A percentile compares a stretch with the other conserved stretches of the same genome.
These are phyloP conservation scores for Sakesphorus luctuosus DNA, from an alignment of 2,113 vertebrate genomes.

Conservation along the genomic window DNA sequence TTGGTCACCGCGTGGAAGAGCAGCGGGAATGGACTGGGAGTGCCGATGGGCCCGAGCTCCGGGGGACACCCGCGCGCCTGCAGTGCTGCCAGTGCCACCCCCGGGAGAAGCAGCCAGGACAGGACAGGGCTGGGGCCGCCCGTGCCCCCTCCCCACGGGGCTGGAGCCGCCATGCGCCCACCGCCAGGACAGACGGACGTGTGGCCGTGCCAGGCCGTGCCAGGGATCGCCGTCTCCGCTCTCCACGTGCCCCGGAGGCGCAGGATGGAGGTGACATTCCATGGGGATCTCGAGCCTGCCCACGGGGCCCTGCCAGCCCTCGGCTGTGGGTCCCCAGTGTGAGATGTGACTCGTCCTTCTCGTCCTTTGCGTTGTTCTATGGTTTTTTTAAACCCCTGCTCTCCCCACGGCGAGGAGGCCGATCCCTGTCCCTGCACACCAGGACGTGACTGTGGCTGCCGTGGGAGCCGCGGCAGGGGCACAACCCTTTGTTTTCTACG, in stretches of 20 bases:
- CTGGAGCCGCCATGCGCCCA: neutral
- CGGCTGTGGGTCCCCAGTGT: neutral
- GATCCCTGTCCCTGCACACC: neutral
- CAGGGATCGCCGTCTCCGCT: fast-evolving
- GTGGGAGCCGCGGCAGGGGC: conserved; percentile 2
- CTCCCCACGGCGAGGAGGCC: neutral
- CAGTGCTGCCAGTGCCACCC: neutral
- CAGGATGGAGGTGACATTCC: neutral
- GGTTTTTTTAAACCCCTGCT: neutral
- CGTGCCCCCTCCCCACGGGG: conserved; percentile 31
- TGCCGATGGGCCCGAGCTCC: neutral
- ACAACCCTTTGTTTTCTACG: conserved; percentile 18
- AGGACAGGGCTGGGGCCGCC: neutral
- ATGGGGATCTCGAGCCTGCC: neutral
- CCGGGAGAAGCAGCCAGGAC: neutral
- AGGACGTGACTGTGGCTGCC: neutral
- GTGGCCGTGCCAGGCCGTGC: neutral
- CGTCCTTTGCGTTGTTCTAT: neutral
- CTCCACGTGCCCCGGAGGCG: neutral
- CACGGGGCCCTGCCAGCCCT: neutral
- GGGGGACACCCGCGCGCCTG: neutral
- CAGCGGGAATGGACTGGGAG: neutral
- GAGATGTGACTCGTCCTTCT: conserved; percentile 32
- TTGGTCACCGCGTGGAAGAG: neutral
- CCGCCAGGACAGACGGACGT: neutral